Evolutionary conservation across 2,888 invertebrate species (phyloP).

Genomic region (Hanleya hanleyi): DNA sequence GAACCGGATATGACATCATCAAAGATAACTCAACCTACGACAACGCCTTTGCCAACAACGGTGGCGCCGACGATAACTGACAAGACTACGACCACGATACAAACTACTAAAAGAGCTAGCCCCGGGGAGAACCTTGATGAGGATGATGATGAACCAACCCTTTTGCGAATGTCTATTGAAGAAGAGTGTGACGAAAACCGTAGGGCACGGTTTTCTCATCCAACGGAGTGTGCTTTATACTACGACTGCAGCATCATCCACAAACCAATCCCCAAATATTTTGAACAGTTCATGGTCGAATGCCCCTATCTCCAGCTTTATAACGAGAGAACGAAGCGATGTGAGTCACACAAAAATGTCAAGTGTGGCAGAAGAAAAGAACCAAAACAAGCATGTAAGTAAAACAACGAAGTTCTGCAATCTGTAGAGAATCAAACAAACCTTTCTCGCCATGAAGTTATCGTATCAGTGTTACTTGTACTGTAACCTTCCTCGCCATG

Average conservation of each 20-base stretch:
- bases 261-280: neutral
- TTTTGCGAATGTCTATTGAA: neutral
- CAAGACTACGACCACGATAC: neutral
- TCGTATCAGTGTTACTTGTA: too few relatives aligned
- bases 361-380: slow-evolving; percentile 43
- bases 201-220: slow-evolving; percentile 43
- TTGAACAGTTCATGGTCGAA: neutral
- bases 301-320: neutral
- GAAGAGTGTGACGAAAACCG: slow-evolving; percentile 28
- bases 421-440: too few relatives aligned
- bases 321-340: slow-evolving; percentile 9
- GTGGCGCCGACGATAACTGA: neutral
- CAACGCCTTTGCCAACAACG: neutral
- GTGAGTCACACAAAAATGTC: slow-evolving; percentile 40
- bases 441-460: neutral
- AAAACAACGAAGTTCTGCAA: too few relatives aligned
- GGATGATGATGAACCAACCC: neutral
- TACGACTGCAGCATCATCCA: slow-evolving; percentile 47
- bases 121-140: neutral
- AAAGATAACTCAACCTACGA: neutral
- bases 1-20: neutral
- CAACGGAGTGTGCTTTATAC: slow-evolving; percentile 53
- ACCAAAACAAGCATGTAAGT: slow-evolving; percentile 51
- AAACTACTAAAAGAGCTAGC: neutral
- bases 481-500: too few relatives aligned